A percentile compares a stretch with the other conserved stretches of the same genome.
Evolutionary conservation across 2,888 invertebrate species (phyloP).

Genomic region (Ophioninae sp.): DNA sequence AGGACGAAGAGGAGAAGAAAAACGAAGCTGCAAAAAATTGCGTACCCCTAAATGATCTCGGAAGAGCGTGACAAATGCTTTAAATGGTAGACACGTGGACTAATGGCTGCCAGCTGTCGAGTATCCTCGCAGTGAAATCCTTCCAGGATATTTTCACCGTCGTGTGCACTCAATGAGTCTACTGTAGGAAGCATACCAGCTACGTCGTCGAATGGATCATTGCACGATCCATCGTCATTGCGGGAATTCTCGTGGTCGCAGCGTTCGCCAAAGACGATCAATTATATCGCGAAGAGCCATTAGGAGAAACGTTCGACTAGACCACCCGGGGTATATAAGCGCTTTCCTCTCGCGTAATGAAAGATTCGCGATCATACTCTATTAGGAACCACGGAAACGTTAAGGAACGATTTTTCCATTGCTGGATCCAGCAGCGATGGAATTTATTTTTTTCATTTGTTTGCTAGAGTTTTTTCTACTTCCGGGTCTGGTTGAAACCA

Average conservation of each 20-base stretch:
- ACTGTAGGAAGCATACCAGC: conserved; percentile 16
- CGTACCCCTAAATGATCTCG: conserved; percentile 5
- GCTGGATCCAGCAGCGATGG: not conserved
- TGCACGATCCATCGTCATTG: conserved; percentile 8
- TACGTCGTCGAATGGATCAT: conserved; percentile 4
- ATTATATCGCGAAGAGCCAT: conserved; percentile 39
- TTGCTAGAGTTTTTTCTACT: not conserved
- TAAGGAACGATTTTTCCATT: not conserved
- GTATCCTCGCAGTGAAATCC: conserved; percentile 26
- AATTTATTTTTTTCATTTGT: not conserved
- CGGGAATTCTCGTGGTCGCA: conserved; percentile 22
- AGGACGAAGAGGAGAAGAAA: not conserved
- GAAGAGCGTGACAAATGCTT: conserved; percentile 40
- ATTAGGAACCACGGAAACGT: not conserved
- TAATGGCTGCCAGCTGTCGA: conserved; percentile 54
- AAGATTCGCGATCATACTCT: not conserved
- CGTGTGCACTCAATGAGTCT: not conserved
- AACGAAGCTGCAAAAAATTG: not conserved
- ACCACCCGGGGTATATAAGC: not conserved
- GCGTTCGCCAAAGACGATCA: conserved; percentile 39
- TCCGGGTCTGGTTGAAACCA: not conserved
- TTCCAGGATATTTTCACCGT: conserved; percentile 11
- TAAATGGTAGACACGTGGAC: conserved; percentile 13
- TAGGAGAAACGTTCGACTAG: conserved; percentile 13
- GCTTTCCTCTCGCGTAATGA: not conserved